Percentiles rank a stretch among this genome's conserved stretches.
These are phyloP conservation scores for Plecturocebus donacophilus DNA, from an alignment of 2,113 vertebrate species.

Conservation along the genomic window DNA sequence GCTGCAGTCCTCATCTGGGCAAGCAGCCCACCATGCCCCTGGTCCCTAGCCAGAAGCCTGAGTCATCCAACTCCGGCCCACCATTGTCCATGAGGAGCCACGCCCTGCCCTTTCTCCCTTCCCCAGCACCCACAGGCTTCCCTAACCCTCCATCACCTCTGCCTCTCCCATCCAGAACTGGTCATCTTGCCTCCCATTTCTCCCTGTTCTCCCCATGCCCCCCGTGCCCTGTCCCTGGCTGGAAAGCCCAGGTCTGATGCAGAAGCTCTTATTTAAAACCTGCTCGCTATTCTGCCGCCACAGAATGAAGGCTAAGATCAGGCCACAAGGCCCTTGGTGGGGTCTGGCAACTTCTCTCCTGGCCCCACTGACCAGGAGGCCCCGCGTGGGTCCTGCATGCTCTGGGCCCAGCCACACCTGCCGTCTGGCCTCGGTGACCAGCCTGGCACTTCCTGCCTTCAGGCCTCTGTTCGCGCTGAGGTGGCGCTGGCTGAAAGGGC, in stretches of 20 bases:
- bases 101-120: neutral
- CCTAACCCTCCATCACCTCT: neutral
- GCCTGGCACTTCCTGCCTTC: neutral
- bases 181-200: neutral
- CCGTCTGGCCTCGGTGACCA: neutral
- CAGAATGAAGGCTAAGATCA: neutral
- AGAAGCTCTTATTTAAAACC: neutral
- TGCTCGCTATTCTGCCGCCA: neutral
- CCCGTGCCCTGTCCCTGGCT: no score
- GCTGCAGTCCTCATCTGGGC: neutral
- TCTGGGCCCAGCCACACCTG: neutral
- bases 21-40: neutral
- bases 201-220: neutral
- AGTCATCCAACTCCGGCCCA: neutral
- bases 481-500: neutral
- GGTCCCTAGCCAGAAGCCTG: neutral
- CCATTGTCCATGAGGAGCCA: neutral
- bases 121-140: neutral
- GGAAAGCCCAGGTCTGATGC: neutral
- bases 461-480: neutral
- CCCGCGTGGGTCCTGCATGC: accelerated
- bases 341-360: neutral
- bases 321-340: neutral
- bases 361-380: neutral
- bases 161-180: neutral